phyloP scores from a whole-genome alignment of 92 coral and sea anemone genomes.

The Isaurus tuberculatus region DNA sequence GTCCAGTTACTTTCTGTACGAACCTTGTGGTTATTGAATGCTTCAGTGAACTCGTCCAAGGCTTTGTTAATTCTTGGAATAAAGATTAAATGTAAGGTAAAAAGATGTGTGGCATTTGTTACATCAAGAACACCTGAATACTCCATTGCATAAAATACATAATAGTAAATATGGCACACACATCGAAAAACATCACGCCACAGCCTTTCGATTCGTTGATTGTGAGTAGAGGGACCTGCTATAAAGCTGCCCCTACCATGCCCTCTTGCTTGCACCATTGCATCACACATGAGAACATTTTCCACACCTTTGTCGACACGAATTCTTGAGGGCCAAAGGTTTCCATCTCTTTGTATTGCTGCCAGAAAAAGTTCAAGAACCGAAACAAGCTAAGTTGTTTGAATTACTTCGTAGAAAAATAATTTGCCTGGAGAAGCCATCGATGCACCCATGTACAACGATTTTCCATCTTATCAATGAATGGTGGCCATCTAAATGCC shows the following conservation, averaged over 20 bases:
- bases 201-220: conserved; percentile 63
- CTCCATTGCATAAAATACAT: conserved; percentile 61
- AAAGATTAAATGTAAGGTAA: conserved; percentile 48
- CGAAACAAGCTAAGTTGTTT: conserved; percentile 11
- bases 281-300: conserved; percentile 70
- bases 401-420: conserved; percentile 39
- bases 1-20: conserved; percentile 57
- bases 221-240: conserved; percentile 73
- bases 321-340: conserved; percentile 73
- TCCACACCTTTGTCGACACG: conserved; percentile 74
- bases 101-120: conserved; percentile 41
- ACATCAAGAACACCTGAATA: conserved; percentile 46
- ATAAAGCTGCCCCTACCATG: conserved; percentile 72
- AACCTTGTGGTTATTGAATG: conserved; percentile 45
- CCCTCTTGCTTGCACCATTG: conserved; percentile 73
- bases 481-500: conserved; percentile 66
- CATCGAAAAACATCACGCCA: conserved; percentile 58
- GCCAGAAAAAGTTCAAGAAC: conserved; percentile 66
- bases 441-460: conserved; percentile 59
- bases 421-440: conserved; percentile 49
- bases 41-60: conserved; percentile 44
- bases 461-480: conserved; percentile 51
- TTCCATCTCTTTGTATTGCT: conserved; percentile 59
- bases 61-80: conserved; percentile 59
- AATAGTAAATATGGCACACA: conserved; percentile 66